Base-by-base conservation (phyloP, 35 echinoderm and acorn worm genomes). In the Anneissia japonica region DNA sequence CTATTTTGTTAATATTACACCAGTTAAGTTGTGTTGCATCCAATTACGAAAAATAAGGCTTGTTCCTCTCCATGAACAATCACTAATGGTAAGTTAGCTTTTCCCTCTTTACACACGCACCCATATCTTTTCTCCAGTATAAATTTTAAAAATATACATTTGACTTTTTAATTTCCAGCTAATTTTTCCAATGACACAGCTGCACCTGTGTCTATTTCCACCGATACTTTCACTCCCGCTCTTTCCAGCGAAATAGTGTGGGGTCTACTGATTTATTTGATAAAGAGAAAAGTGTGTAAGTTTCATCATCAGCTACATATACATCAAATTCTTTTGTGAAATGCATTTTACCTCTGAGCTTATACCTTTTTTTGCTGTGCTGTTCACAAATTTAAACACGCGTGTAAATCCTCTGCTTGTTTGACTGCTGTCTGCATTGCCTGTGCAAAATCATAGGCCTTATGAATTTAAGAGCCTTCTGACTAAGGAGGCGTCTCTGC, bases 341-440 rank as follows among this genome's bases (percentile, higher is more conserved):
- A 43, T 43, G 40, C 40, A 14, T 43, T 43, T 43, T 43, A 43
- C 40, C 40, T 6, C 40, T 43, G 14, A 43, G 40, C 40, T 43
- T 43, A 43, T 43, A 14, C 4, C 40, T 14, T 43, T 43, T 43
- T 43, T 43, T n/a, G n/a, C 40, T 43, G 40, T 43, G 40, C 40
- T 43, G 14, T 43, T 43, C 40, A 43, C 40, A 43, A 14, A 43
- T 43, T 43, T 43, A 43, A 43, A 14, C 40, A 43, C 76, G 16
- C 76, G 16, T 31, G 86, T 33, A 88, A 72, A 56, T 88, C 77
- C 31, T 55, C 13, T 31, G 86, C 32, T 16, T 88, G 75, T 4
- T 78, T 88, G 31, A 39, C 77, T 11, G 86, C 86, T 33, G 40
- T 80, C 46, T 81, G 76, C 37, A 88, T 88, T 3, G 76, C 86